A percentile compares a stretch with the other conserved stretches of the same genome.
Evolutionary conservation across 2,797 vertebrate genomes (phyloP).

Genomic region (Rhabdomys pumilio): DNA sequence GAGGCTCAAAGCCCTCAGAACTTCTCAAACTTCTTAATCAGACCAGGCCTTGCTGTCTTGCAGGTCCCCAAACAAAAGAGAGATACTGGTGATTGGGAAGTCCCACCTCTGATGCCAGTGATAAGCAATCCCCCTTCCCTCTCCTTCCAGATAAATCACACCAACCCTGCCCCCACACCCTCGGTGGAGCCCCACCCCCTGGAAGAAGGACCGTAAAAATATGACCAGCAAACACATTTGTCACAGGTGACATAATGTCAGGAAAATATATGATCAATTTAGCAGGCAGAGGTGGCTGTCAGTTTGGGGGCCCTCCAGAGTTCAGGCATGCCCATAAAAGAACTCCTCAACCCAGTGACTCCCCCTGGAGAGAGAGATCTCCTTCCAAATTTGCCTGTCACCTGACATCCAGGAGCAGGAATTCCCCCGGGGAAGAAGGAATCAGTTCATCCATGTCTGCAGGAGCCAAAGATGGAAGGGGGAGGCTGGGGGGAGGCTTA

Average conservation of each 20-base stretch:
- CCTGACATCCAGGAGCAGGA: background rate
- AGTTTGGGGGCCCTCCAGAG: slow-evolving; percentile 71
- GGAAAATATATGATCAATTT: slow-evolving; percentile 61
- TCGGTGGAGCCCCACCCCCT: background rate
- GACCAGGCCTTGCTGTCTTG: background rate
- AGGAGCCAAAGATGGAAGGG: background rate
- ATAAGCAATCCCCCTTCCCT: slow-evolving; percentile 50
- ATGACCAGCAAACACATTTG: slow-evolving; percentile 53
- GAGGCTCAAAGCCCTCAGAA: background rate
- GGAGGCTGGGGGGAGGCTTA: background rate
- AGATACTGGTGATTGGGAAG: slow-evolving; percentile 38
- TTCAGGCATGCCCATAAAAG: slow-evolving; percentile 73
- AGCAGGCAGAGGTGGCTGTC: slow-evolving; percentile 68
- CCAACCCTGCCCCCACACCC: background rate
- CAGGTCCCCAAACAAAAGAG: slow-evolving; percentile 28
- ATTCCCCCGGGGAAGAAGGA: background rate
- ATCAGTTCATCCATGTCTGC: rapidly evolving
- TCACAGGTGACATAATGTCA: slow-evolving; percentile 47
- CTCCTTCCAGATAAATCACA: slow-evolving; percentile 48
- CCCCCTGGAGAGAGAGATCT: slow-evolving; percentile 67
- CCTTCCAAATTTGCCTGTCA: slow-evolving; percentile 69
- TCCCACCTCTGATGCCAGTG: slow-evolving; percentile 54
- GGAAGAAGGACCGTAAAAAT: slow-evolving; percentile 65
- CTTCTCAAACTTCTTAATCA: background rate
- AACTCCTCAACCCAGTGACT: slow-evolving; percentile 29